A percentile compares a stretch with the other conserved stretches of the same genome.
Evolutionary conservation across 2,113 vertebrate genomes (phyloP).

Genomic region (Leptobrachium ailaonicum): DNA sequence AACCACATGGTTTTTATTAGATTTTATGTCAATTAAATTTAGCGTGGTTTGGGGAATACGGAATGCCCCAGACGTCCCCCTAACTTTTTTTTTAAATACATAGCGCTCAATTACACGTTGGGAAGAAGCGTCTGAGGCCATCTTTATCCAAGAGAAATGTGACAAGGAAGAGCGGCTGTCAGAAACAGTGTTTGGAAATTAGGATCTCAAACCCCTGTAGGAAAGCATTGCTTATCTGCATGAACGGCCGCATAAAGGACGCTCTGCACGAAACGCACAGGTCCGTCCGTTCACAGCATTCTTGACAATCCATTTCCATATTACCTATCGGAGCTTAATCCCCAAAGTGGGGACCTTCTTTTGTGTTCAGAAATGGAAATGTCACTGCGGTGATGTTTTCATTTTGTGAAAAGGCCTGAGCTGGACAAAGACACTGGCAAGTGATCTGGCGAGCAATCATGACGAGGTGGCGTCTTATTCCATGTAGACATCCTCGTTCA

Average conservation of each 20-base stretch:
- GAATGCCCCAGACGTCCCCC: background rate
- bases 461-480: no score
- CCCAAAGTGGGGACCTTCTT: background rate
- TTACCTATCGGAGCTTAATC: slow-evolving; percentile 18
- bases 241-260: background rate
- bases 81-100: background rate
- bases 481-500: no score
- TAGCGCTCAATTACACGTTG: background rate
- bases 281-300: slow-evolving; percentile 1
- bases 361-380: background rate
- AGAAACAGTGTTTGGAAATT: slow-evolving; percentile 1
- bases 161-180: slow-evolving; percentile 20
- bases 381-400: background rate
- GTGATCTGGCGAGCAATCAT: no score
- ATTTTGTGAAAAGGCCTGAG: no score
- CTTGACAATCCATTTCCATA: slow-evolving; percentile 12
- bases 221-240: slow-evolving; percentile 19
- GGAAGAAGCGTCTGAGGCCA: slow-evolving; percentile 9
- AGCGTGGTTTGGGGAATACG: background rate
- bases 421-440: no score
- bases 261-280: fast-evolving
- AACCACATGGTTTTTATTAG: no score
- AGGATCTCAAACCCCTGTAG: slow-evolving; percentile 24
- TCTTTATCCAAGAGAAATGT: background rate
- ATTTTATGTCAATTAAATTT: no score